Conservation (phyloP, 2,113 vertebrate species). For the Hydropotes inermis region DNA sequence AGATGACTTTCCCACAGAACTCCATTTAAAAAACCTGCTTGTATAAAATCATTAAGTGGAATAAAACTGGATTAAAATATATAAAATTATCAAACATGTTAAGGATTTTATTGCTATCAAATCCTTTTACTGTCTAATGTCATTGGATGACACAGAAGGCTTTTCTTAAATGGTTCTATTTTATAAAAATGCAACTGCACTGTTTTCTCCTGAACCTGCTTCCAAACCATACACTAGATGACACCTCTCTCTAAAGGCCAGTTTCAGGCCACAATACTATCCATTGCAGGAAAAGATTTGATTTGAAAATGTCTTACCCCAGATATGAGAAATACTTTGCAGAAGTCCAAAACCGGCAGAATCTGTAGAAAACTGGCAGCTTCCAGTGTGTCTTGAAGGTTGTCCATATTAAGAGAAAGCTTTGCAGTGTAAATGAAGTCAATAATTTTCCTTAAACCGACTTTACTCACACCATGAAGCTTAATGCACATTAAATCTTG, state of each 20-base stretch:
- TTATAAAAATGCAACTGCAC: not conserved
- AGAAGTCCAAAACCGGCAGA: slow-evolving; percentile 98
- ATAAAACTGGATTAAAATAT: slow-evolving; percentile 4
- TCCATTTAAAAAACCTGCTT: not conserved
- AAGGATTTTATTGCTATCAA: slow-evolving; percentile 2
- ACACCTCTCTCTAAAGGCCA: not conserved
- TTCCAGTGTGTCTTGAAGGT: slow-evolving; percentile 98
- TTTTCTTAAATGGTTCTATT: slow-evolving; percentile 5
- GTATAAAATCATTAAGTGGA: not conserved
- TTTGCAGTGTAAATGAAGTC: slow-evolving; percentile 99
- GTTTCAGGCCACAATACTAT: not conserved
- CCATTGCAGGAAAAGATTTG: not conserved
- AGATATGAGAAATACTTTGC: slow-evolving; percentile 99
- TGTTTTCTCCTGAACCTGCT: not conserved
- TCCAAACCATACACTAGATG: not conserved
- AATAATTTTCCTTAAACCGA: slow-evolving; percentile 98
- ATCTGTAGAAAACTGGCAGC: slow-evolving; percentile 99
- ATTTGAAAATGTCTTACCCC: slow-evolving; percentile 88
- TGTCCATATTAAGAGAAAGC: slow-evolving; percentile 99
- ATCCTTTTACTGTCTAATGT: not conserved
- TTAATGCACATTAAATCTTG: slow-evolving; percentile 99
- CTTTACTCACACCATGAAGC: slow-evolving; percentile 97
- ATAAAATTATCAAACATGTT: not conserved
- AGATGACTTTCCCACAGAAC: slow-evolving; percentile 1
- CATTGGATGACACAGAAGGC: not conserved